Conservation (phyloP, 2,888 invertebrate species). For the Graphium colonna region DNA sequence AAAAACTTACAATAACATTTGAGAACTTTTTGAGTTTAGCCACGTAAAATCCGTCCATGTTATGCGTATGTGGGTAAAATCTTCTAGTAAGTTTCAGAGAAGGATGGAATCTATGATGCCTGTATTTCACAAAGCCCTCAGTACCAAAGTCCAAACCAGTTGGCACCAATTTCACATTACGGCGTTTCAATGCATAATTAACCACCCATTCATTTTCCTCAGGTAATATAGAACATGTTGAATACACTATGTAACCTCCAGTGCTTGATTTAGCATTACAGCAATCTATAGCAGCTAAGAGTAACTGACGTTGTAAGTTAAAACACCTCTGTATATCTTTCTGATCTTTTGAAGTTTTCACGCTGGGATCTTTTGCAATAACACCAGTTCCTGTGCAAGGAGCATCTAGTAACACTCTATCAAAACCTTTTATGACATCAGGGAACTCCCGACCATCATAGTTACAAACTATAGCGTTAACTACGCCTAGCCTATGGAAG, state of each 20-base stretch:
- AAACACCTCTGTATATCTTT: slow-evolving; percentile 94
- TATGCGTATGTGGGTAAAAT: slow-evolving; percentile 98
- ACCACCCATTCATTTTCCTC: slow-evolving; percentile 99
- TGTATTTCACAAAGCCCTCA: slow-evolving; percentile 95
- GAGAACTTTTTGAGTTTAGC: slow-evolving; percentile 98
- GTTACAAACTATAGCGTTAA: slow-evolving; percentile 93
- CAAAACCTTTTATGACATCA: slow-evolving; percentile 93
- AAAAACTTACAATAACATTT: slow-evolving; percentile 81
- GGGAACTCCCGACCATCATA: slow-evolving; percentile 94
- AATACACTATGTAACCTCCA: slow-evolving; percentile 98
- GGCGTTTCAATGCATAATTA: slow-evolving; percentile 95
- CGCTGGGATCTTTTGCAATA: slow-evolving; percentile 97
- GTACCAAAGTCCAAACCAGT: slow-evolving; percentile 97
- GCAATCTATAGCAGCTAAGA: slow-evolving; percentile 98
- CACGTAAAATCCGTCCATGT: slow-evolving; percentile 99
- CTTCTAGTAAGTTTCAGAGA: slow-evolving; percentile 92
- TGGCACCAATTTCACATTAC: slow-evolving; percentile 95
- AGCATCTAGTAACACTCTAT: slow-evolving; percentile 97
- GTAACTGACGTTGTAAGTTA: slow-evolving; percentile 94
- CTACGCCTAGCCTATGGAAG: slow-evolving; percentile 96
- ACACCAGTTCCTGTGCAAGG: slow-evolving; percentile 99
- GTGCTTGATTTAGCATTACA: slow-evolving; percentile 94
- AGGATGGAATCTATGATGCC: slow-evolving; percentile 93
- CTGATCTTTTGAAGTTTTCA: slow-evolving; percentile 95
- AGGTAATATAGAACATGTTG: slow-evolving; percentile 97